Percentiles rank a stretch among this genome's conserved stretches.
phyloP scores from a whole-genome alignment of 2,888 invertebrate genomes.

The Anorthoa munda region DNA sequence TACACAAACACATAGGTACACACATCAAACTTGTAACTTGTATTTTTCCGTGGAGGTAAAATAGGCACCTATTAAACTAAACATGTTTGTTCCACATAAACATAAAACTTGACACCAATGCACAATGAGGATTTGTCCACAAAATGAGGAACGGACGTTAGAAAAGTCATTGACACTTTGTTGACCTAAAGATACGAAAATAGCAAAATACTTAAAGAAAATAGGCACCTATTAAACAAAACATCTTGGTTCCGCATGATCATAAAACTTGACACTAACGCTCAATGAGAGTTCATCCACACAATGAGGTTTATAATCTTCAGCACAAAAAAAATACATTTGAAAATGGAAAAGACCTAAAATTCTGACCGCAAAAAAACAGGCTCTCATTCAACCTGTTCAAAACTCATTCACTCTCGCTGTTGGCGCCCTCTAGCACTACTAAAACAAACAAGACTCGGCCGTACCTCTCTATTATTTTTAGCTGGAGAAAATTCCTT shows the following conservation, averaged over 20 bases:
- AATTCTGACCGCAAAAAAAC: neutral
- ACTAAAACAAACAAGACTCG: conserved; percentile 38
- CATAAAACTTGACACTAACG: neutral
- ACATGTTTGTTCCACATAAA: neutral
- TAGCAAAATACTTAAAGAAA: neutral
- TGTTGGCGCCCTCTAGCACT: conserved; percentile 39
- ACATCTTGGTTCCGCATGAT: neutral
- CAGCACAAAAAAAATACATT: neutral
- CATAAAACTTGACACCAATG: neutral
- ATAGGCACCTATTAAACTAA: neutral
- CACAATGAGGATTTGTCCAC: neutral
- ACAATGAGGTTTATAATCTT: neutral
- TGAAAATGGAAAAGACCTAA: conserved; percentile 6
- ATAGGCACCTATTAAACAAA: neutral
- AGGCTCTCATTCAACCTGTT: conserved; percentile 8
- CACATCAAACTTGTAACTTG: too few relatives aligned
- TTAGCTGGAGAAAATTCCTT: conserved; percentile 64
- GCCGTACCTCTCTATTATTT: conserved; percentile 52
- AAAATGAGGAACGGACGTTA: neutral
- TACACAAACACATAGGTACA: too few relatives aligned
- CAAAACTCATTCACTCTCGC: conserved; percentile 30
- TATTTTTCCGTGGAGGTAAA: neutral
- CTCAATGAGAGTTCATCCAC: neutral
- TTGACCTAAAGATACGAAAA: neutral
- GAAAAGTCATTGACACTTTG: conserved; percentile 2